These are phyloP conservation scores for Colossoma macropomum DNA, from an alignment of 2,113 vertebrate species.

Conservation along the genomic window DNA sequence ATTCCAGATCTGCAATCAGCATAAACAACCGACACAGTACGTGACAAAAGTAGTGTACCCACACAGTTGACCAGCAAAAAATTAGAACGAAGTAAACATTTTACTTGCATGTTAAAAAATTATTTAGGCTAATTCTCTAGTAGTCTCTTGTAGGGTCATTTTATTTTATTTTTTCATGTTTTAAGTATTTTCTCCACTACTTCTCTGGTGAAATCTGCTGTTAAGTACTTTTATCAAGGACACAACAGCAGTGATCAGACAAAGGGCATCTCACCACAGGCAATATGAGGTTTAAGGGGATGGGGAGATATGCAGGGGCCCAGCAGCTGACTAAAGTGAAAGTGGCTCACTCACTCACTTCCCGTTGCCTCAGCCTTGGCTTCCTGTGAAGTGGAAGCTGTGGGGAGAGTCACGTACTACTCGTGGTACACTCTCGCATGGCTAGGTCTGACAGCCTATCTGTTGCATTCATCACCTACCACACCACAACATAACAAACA, in stretches of 20 bases:
- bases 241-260: neutral
- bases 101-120: neutral
- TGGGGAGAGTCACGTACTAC: slow-evolving; percentile 61
- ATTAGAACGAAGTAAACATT: neutral
- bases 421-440: slow-evolving; percentile 18
- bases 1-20: slow-evolving; percentile 19
- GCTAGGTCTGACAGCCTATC: slow-evolving; percentile 47
- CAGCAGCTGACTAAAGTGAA: slow-evolving; percentile 11
- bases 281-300: neutral
- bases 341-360: slow-evolving; percentile 22
- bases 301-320: neutral
- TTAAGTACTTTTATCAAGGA: neutral
- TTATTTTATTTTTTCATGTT: neutral
- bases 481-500: slow-evolving; percentile 43
- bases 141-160: neutral
- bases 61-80: neutral
- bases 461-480: slow-evolving; percentile 47
- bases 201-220: neutral
- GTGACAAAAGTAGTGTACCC: neutral
- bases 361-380: slow-evolving; percentile 33
- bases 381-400: slow-evolving; percentile 48
- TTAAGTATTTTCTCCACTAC: neutral
- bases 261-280: slow-evolving; percentile 6
- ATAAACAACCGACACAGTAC: neutral
- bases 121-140: neutral